Evolutionary conservation across 2,888 invertebrate genomes (phyloP), one percentile per base, ranked within the genome.

Genomic region (Thera britannica): DNA sequence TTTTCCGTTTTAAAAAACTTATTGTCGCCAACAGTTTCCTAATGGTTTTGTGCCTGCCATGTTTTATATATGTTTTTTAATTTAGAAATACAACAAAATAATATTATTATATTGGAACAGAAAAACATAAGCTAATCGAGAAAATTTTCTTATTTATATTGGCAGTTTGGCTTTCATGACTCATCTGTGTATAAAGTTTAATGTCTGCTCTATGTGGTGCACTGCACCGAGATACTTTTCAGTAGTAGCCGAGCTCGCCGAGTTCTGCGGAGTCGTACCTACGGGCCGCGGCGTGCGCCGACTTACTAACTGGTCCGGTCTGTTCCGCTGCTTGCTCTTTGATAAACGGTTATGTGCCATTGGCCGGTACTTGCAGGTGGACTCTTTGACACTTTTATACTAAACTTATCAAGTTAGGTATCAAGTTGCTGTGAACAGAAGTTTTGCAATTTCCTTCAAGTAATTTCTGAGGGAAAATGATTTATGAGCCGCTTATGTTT

Each of bases 291-390:
- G 62, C 11, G 44, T 7, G n/a, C 36, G 11, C 35, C 51, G 6
- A 62, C 8, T n/a, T 12, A 12, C 7, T 12, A 12, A 57, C 49
- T 58, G n/a, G 64, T 54, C 64, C 48, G 34, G 2, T 65, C 64
- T 65, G 46, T 46, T 36, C 58, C 36, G 6, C 11, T 12, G 9
- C 48, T 34, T 64, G 41, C 64, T 65, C 58, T 58, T 65, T 65
- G 64, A 58, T 36, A 58, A 36, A 48, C 64, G 46, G 54, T 46
- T 64, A 64, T 38, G 54, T 58, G 64, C 58, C 49, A 46, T 58
- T 46, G 57, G n/a, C 12, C 44, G 49, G 36, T 49, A 48, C 62
- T 56, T 41, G 51, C 34, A 61, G 51, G 57, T 11, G 38, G 23
- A 41, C 63, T 44, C 34, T 52, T 63, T 51, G 36, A 58, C 64